These are phyloP conservation scores for Heteromormyrus szaboi DNA, from an alignment of 2,797 vertebrate genomes.

Conservation along the genomic window DNA sequence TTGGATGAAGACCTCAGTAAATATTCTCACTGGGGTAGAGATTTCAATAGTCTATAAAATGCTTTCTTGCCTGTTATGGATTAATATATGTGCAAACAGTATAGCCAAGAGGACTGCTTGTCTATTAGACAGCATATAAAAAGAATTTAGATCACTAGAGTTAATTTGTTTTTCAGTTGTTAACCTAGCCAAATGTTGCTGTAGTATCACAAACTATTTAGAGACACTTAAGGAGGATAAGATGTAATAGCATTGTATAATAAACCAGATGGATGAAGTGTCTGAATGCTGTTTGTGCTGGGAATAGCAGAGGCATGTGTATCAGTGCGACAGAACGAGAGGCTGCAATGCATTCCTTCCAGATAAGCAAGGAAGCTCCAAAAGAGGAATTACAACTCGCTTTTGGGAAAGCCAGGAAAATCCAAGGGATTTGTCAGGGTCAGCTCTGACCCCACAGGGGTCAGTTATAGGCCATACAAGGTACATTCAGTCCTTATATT, in stretches of 20 bases:
- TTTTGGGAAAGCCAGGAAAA: background rate
- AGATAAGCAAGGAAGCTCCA: background rate
- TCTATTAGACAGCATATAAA: background rate
- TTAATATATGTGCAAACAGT: background rate
- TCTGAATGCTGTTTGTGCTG: background rate
- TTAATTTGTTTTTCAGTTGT: background rate
- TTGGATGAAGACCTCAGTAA: conserved; percentile 1
- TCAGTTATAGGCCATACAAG: background rate
- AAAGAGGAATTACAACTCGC: background rate
- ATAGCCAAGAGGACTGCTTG: background rate
- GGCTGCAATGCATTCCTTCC: background rate
- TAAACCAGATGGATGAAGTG: background rate
- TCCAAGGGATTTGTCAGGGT: background rate
- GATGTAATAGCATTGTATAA: background rate
- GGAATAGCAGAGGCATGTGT: background rate
- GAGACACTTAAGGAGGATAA: background rate
- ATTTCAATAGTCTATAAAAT: background rate
- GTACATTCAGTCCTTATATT: background rate
- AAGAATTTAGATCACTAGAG: background rate
- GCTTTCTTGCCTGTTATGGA: background rate
- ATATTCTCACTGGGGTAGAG: background rate
- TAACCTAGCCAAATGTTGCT: background rate
- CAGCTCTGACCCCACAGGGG: background rate
- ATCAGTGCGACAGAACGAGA: background rate
- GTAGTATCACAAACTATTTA: background rate